Conservation (phyloP, 2,888 invertebrate genomes). For the Aleiodes testaceus region DNA sequence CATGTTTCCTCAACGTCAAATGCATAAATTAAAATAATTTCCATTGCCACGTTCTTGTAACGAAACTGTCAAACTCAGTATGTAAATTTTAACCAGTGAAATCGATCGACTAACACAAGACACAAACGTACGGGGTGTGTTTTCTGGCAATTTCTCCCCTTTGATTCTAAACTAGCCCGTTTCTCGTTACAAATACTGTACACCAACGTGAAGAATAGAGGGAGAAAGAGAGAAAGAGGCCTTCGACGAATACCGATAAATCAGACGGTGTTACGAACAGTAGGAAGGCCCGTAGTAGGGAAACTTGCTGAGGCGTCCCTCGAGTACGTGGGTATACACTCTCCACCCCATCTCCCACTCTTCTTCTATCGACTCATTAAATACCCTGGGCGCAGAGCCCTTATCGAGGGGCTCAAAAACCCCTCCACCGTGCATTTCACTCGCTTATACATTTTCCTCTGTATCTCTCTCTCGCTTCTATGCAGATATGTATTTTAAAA, state of each 20-base stretch:
- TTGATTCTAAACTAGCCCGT: constrained; percentile 22
- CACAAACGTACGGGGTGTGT: constrained; percentile 23
- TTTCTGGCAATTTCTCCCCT: constrained; percentile 17
- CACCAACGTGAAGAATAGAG: not conserved
- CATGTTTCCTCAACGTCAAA: not conserved
- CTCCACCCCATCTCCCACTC: constrained; percentile 50
- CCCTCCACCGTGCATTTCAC: constrained; percentile 26
- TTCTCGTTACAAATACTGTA: constrained; percentile 65
- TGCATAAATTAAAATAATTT: constrained; percentile 22
- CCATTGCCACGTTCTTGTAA: constrained; percentile 19
- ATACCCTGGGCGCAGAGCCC: constrained; percentile 59
- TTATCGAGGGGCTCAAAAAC: constrained; percentile 55
- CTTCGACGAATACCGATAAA: constrained; percentile 77
- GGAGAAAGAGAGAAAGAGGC: constrained; percentile 35
- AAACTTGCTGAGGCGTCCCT: constrained; percentile 59
- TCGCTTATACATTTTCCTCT: constrained; percentile 5
- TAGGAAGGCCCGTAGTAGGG: constrained; percentile 42
- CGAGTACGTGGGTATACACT: constrained; percentile 57
- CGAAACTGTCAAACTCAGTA: constrained; percentile 29
- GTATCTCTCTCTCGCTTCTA: constrained; percentile 52
- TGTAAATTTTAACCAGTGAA: constrained; percentile 19
- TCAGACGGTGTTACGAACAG: constrained; percentile 69
- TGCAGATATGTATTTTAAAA: constrained; percentile 69
- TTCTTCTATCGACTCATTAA: constrained; percentile 68
- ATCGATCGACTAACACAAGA: constrained; percentile 28